phyloP scores from a whole-genome alignment of 2,113 vertebrate species.

The Sinocyclocheilus grahami region DNA sequence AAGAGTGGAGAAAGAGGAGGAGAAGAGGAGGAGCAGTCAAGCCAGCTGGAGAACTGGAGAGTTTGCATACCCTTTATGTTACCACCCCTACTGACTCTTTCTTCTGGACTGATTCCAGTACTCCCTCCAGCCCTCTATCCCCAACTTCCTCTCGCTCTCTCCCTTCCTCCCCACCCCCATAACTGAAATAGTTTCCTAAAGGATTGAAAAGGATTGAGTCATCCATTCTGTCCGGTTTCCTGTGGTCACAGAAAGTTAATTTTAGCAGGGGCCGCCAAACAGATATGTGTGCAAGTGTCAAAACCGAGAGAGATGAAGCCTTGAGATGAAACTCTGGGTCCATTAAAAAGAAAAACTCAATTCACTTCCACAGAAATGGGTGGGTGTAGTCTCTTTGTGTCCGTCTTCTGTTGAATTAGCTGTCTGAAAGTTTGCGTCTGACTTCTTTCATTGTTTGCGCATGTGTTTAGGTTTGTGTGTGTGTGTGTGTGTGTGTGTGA shows the following conservation, averaged over 20 bases:
- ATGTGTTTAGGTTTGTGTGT: not conserved
- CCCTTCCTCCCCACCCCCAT: slow-evolving; percentile 44
- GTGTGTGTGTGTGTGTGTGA: not conserved
- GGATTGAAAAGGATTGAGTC: slow-evolving; percentile 54
- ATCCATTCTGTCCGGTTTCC: slow-evolving; percentile 45
- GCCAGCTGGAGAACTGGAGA: slow-evolving; percentile 56
- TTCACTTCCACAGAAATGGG: slow-evolving; percentile 16
- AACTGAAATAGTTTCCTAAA: slow-evolving; percentile 45
- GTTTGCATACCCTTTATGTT: slow-evolving; percentile 57
- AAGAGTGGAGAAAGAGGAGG: slow-evolving; percentile 37
- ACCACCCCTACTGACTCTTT: slow-evolving; percentile 44
- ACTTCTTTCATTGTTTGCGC: not conserved
- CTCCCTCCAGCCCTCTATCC: slow-evolving; percentile 39
- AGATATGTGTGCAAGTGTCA: slow-evolving; percentile 4
- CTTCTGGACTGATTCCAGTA: slow-evolving; percentile 31
- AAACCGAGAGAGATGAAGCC: not conserved
- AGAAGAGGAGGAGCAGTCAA: slow-evolving; percentile 26
- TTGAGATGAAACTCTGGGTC: not conserved
- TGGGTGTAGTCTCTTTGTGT: not conserved
- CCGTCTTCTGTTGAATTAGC: slow-evolving; percentile 7
- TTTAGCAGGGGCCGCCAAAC: not conserved
- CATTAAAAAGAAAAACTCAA: not conserved
- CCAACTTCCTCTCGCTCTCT: slow-evolving; percentile 32
- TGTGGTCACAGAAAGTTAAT: slow-evolving; percentile 32
- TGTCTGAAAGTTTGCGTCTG: not conserved